Evolutionary conservation across 2,113 vertebrate genomes (phyloP), one percentile per base, ranked within the genome.

Genomic region (Rallus limicola): DNA sequence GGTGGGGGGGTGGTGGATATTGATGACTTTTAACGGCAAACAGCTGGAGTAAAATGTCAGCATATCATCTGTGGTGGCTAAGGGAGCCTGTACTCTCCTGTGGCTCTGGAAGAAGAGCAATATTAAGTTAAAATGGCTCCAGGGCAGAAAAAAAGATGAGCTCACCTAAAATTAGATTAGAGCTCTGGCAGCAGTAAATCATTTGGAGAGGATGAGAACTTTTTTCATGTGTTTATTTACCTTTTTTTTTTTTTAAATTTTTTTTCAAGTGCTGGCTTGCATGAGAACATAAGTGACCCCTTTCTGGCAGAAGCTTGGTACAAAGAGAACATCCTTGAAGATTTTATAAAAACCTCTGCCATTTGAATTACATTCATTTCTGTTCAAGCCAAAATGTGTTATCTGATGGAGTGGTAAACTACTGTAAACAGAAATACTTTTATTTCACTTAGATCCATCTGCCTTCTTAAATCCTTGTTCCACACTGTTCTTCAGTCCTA

Each of bases 121-220:
- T 97, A 96, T 96, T 94, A 92, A 97, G 96, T 97, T 95, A 93
- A 97, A 92, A 90, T 78, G 92, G 77, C 93, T 97, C 71, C 82
- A 96, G 91, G 93, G 89, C 84, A 94, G 63, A 85, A 93, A 91
- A 95, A 94, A 81, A 76, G 95, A 95, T 97, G 95, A 97, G 93
- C 87, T 97, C 88, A 95, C 86, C 67, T 94, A 92, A 96, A 97
- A 97, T 98, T 93, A 93, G 85, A 92, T 97, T 94, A 96, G 92
- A 53, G 67, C n/a, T 95, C 84, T 95, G 82, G 52, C 82, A 95
- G 75, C 48, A 63, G 91, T 93, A 95, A 94, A 95, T 97, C 89
- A 85, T 92, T 94, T 96, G 69, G 62, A 71, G 84, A 86, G 82
- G 50, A 91, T 76, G 72, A 83, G 75, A 72, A 46, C 16, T 62